Conservation (phyloP, 2,888 invertebrate species). For the Tenthredo scrophulariae region DNA sequence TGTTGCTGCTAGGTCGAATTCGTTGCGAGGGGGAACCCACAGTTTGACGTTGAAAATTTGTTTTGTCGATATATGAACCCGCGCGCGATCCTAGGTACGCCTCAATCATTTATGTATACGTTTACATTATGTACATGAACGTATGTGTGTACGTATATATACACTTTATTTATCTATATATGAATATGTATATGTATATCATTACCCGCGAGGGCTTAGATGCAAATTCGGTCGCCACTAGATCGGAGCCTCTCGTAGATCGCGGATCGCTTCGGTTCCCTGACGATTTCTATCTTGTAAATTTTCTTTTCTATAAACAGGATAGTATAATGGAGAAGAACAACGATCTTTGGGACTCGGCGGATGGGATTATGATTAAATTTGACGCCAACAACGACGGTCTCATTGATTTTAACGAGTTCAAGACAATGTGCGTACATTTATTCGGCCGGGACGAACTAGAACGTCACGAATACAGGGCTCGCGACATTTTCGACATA, state of each 20-base stretch:
- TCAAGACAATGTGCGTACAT: constrained; percentile 64
- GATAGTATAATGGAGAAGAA: constrained; percentile 53
- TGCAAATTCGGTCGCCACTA: constrained; percentile 26
- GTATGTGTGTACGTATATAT: not conserved
- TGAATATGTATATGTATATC: not conserved
- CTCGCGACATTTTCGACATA: constrained; percentile 87
- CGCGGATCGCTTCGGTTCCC: constrained; percentile 42
- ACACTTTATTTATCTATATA: not conserved
- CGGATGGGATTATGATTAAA: constrained; percentile 58
- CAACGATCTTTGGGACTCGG: constrained; percentile 56
- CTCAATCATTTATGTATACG: not conserved
- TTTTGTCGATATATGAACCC: constrained; percentile 44
- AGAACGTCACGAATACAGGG: constrained; percentile 80
- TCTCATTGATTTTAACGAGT: constrained; percentile 64
- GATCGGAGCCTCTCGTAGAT: constrained; percentile 3
- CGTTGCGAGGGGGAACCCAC: constrained; percentile 16
- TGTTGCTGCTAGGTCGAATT: too few relatives aligned
- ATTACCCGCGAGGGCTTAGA: not conserved
- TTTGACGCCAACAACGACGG: constrained; percentile 65
- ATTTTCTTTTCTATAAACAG: constrained; percentile 5
- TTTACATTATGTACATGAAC: too few relatives aligned
- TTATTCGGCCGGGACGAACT: constrained; percentile 66
- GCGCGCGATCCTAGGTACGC: not conserved
- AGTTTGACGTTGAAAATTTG: not conserved
- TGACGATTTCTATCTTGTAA: not conserved